Conservation (phyloP, 2,113 vertebrate genomes). For the Hassar affinis region DNA sequence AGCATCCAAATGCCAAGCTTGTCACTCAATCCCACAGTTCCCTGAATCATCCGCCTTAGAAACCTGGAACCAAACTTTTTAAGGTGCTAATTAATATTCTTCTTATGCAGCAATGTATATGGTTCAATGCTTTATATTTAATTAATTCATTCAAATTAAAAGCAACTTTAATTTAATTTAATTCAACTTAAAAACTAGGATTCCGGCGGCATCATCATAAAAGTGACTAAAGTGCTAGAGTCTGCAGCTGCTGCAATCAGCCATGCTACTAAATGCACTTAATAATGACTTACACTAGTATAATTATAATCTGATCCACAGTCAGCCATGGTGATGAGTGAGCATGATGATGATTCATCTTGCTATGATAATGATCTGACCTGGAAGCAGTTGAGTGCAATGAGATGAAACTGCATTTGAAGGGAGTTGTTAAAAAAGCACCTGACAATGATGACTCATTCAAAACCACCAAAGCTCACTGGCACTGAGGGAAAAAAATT, state of each 20-base stretch:
- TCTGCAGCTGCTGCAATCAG: constrained; percentile 56
- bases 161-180: not conserved
- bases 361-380: constrained; percentile 58
- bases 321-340: constrained; percentile 46
- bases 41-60: not conserved
- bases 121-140: not conserved
- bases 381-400: constrained; percentile 51
- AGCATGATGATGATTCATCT: constrained; percentile 59
- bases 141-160: not conserved
- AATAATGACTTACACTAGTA: constrained; percentile 59
- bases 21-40: not conserved
- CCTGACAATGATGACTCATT: constrained; percentile 38
- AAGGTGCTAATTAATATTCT: not conserved
- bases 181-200: not conserved
- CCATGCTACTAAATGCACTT: constrained; percentile 36
- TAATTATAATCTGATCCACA: constrained; percentile 56
- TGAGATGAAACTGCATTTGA: constrained; percentile 53
- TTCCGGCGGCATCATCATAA: constrained; percentile 22
- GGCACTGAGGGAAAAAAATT: not conserved
- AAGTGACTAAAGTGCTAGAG: constrained; percentile 35
- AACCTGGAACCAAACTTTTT: not conserved
- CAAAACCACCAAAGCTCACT: not conserved
- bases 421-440: constrained; percentile 46
- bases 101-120: not conserved
- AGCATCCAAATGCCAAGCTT: not conserved